A percentile compares a stretch with the other conserved stretches of the same genome.
These are phyloP conservation scores for Lepidurus couesii DNA, from an alignment of 1,140 invertebrate genomes.

Conservation along the genomic window DNA sequence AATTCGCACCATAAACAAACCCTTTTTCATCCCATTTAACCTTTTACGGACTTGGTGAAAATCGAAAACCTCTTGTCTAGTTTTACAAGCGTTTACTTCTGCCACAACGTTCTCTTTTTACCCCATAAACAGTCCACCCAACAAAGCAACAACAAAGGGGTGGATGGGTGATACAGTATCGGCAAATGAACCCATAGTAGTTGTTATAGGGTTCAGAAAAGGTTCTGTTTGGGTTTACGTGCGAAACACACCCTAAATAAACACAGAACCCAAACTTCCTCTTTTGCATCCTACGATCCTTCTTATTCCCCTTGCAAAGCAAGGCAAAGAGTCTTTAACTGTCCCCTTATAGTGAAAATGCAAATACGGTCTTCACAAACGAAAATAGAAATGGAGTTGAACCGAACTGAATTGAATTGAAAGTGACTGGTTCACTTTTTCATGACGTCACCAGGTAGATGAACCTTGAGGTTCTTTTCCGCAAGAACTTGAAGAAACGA, in stretches of 20 bases:
- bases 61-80: too few relatives aligned
- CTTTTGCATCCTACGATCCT: neutral
- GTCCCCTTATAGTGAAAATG: neutral
- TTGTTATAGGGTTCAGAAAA: neutral
- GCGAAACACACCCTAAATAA: neutral
- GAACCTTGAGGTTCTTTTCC: slow-evolving; percentile 17
- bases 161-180: too few relatives aligned
- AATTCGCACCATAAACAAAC: too few relatives aligned
- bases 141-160: too few relatives aligned
- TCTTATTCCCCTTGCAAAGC: neutral
- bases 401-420: neutral
- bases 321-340: too few relatives aligned
- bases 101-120: too few relatives aligned
- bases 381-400: slow-evolving; percentile 1
- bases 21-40: too few relatives aligned
- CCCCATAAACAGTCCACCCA: too few relatives aligned
- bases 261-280: neutral
- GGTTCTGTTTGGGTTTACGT: neutral
- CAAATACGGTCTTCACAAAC: neutral
- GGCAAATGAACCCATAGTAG: too few relatives aligned
- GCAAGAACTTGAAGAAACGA: neutral
- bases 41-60: too few relatives aligned
- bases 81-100: too few relatives aligned
- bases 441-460: slow-evolving; percentile 18
- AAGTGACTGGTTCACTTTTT: slow-evolving; percentile 4